Evolutionary conservation across 2,113 vertebrate genomes (phyloP).

Genomic region (Apistogramma diplotaenia): DNA sequence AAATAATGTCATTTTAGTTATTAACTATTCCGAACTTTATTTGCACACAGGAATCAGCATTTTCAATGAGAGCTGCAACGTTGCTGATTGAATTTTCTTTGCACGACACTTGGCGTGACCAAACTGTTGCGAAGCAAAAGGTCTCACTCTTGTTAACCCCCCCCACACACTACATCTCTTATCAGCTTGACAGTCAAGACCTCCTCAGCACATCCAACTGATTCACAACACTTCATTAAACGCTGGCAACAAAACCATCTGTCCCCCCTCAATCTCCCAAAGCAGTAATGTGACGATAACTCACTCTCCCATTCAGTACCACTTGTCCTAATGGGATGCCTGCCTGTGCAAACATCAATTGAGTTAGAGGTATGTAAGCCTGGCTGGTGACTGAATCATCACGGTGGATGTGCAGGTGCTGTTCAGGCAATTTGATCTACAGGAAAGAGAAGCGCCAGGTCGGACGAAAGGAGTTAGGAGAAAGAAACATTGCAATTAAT

Average conservation of each 20-base stretch:
- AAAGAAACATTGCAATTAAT: constrained; percentile 2
- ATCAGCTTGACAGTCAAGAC: constrained; percentile 34
- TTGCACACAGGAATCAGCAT: background rate
- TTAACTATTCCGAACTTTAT: constrained; percentile 6
- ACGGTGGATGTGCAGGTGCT: constrained; percentile 37
- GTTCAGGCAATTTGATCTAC: constrained; percentile 25
- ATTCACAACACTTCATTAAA: constrained; percentile 70
- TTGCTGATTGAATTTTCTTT: background rate
- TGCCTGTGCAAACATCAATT: constrained; percentile 65
- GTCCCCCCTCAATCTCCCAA: constrained; percentile 62
- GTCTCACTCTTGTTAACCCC: constrained; percentile 44
- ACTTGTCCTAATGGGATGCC: constrained; percentile 68
- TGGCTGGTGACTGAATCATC: constrained; percentile 38
- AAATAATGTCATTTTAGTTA: constrained; percentile 12
- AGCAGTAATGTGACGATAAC: constrained; percentile 70
- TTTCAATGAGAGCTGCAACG: background rate
- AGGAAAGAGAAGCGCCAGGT: background rate
- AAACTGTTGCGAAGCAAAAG: background rate
- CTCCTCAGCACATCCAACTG: constrained; percentile 39
- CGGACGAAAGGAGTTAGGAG: background rate
- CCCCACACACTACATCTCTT: constrained; percentile 11
- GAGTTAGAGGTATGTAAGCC: constrained; percentile 48
- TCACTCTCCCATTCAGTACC: constrained; percentile 64
- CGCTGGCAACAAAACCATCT: constrained; percentile 66
- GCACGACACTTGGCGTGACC: background rate